Conservation (phyloP, 2,113 vertebrate genomes). For the Rhipidura dahli region DNA sequence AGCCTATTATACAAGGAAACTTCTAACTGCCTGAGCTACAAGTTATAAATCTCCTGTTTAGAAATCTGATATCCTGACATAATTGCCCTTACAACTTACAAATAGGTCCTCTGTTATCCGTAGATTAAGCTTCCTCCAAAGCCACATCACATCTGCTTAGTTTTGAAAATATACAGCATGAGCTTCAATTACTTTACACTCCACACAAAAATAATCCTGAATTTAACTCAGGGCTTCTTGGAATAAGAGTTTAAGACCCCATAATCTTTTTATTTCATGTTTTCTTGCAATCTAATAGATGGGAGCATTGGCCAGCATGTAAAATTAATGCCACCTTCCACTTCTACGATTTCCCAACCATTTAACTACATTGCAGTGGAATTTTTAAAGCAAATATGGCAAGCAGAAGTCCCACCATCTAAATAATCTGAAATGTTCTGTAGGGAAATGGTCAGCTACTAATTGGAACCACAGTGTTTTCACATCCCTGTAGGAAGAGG, state of each 20-base stretch:
- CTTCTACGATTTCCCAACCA: background rate
- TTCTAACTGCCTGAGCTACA: slow-evolving; percentile 44
- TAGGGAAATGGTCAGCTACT: slow-evolving; percentile 63
- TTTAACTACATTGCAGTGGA: background rate
- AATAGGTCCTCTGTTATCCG: slow-evolving; percentile 68
- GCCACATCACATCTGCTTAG: slow-evolving; percentile 57
- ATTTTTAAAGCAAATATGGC: slow-evolving; percentile 42
- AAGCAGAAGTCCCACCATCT: slow-evolving; percentile 46
- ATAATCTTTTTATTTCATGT: slow-evolving; percentile 49
- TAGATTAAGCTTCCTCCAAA: slow-evolving; percentile 71
- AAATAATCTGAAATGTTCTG: slow-evolving; percentile 58
- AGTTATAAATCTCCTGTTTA: slow-evolving; percentile 65
- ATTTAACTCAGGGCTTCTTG: slow-evolving; percentile 42
- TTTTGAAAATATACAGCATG: slow-evolving; percentile 58
- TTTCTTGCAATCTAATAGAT: slow-evolving; percentile 28
- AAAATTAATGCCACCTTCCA: slow-evolving; percentile 39
- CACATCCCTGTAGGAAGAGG: slow-evolving; percentile 38
- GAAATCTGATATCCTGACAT: slow-evolving; percentile 65
- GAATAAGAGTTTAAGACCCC: slow-evolving; percentile 39
- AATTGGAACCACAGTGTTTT: slow-evolving; percentile 65
- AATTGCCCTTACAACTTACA: slow-evolving; percentile 64
- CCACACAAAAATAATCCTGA: slow-evolving; percentile 57
- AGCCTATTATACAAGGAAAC: slow-evolving; percentile 57
- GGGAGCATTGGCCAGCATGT: background rate
- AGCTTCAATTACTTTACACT: slow-evolving; percentile 56